Base-by-base conservation (phyloP, 2,888 invertebrate genomes). In the Leptinotarsa peninsularis region DNA sequence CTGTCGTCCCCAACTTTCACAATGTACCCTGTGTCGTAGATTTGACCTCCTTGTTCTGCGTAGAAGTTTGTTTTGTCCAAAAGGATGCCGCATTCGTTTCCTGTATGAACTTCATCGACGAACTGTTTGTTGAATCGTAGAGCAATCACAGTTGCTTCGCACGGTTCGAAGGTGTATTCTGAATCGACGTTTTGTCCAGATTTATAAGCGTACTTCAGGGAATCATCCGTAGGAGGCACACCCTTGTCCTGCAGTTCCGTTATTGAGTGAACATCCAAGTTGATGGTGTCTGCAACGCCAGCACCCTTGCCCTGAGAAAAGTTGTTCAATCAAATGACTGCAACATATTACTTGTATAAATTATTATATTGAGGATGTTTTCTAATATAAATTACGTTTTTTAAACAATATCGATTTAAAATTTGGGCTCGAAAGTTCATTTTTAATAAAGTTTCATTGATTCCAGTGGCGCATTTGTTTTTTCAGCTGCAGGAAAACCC, bases 31-130 rank as follows among this genome's bases (percentile, higher is more conserved):
- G 96, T 96, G 87, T 99, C 99, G 87, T 93, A 98, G 84, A 97
- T 98, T 90, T 99, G 99, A 17, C 99, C 99, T 78, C 99, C 99
- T 89, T 98, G 97, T 89, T 99, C 99, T 0, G 99, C 98, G 89
- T 99, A 99, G 89, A 99, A 99, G 88, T 92, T 95, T 0, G 99
- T 99, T 84, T 91, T 92, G 87, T 99, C 96, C 76, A 99, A 90
- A 79, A 99, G 90, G 73, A 99, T 89, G 21, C 97, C 98, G 88
- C 97, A 97, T 88, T 97, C 96, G 84, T 96, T 94, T 0, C 97
- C 70, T 49, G 95, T 93, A 50, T 87, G 89, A 13, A 98, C 94
- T 87, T 93, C 90, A 79, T 95, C 90, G 0, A 98, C 96, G 90
- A 99, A 99, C 85, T 93, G 50, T 72, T 80, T 79, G 52, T 81